Conservation (phyloP, 2,113 vertebrate genomes). For the Limnothrissa miodon region DNA sequence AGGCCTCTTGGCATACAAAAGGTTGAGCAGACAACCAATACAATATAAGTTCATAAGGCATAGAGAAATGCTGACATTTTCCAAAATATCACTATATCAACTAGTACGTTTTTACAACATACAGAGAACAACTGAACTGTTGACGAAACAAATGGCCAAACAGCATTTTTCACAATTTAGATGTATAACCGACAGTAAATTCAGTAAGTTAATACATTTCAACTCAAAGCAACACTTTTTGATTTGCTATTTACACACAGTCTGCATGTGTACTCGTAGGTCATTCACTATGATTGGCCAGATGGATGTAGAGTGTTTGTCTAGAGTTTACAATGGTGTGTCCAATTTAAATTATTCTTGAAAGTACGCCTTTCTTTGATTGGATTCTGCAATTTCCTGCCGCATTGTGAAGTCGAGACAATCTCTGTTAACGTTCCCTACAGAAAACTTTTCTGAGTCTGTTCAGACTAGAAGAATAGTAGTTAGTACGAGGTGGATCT, state of each 20-base stretch:
- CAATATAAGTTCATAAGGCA: not conserved
- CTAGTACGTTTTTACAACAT: not conserved
- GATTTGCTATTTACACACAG: not conserved
- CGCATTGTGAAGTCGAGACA: not conserved
- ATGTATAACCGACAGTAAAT: too few species aligned
- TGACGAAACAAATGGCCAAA: not conserved
- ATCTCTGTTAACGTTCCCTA: not conserved
- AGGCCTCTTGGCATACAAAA: not conserved
- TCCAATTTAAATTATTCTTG: not conserved
- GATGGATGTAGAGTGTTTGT: not conserved
- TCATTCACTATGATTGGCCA: not conserved
- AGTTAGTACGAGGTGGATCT: not conserved
- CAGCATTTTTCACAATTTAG: not conserved
- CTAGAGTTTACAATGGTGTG: not conserved
- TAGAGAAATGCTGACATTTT: not conserved
- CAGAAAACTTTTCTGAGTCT: not conserved
- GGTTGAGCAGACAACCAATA: not conserved
- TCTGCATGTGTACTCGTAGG: not conserved
- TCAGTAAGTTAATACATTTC: too few species aligned
- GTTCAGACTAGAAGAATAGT: not conserved
- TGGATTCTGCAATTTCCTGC: not conserved
- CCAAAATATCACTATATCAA: not conserved
- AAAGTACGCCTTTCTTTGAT: not conserved
- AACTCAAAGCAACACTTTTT: too few species aligned
- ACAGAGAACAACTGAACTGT: not conserved